Conservation (phyloP, 1,140 invertebrate genomes). For the Probaryconus sp. region DNA sequence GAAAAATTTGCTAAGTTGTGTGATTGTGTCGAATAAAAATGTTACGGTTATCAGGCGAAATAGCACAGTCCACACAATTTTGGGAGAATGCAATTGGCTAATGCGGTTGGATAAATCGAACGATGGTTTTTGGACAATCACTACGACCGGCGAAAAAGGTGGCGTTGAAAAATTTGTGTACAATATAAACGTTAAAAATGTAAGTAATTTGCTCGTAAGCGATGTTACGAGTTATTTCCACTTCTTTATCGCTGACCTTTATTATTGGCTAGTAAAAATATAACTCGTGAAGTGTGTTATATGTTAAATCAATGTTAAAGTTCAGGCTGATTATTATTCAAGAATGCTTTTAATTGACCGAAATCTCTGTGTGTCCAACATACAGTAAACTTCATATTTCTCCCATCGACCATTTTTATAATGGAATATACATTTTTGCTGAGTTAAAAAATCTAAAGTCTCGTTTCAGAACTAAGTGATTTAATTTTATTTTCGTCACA, state of each 20-base stretch:
- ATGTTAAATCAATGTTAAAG: too few species aligned
- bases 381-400: too few species aligned
- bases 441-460: too few species aligned
- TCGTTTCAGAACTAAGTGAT: too few species aligned
- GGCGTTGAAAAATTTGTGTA: conserved; percentile 6
- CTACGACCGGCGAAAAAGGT: conserved; percentile 6
- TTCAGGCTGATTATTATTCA: too few species aligned
- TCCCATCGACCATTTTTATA: too few species aligned
- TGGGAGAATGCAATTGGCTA: conserved; percentile 9
- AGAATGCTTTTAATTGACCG: too few species aligned
- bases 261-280: background rate
- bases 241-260: conserved; percentile 23
- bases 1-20: conserved; percentile 20
- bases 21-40: conserved; percentile 10
- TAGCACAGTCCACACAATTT: background rate
- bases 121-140: conserved; percentile 37
- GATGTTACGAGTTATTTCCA: background rate
- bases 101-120: conserved; percentile 3
- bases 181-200: conserved; percentile 39
- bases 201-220: conserved; percentile 16
- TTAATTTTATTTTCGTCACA: too few species aligned
- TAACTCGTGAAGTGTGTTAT: too few species aligned
- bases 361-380: too few species aligned
- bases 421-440: too few species aligned
- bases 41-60: background rate